Percentiles rank a stretch among this genome's conserved stretches.
Evolutionary conservation across 2,113 vertebrate genomes (phyloP).

Genomic region (Myrmecobius fasciatus): DNA sequence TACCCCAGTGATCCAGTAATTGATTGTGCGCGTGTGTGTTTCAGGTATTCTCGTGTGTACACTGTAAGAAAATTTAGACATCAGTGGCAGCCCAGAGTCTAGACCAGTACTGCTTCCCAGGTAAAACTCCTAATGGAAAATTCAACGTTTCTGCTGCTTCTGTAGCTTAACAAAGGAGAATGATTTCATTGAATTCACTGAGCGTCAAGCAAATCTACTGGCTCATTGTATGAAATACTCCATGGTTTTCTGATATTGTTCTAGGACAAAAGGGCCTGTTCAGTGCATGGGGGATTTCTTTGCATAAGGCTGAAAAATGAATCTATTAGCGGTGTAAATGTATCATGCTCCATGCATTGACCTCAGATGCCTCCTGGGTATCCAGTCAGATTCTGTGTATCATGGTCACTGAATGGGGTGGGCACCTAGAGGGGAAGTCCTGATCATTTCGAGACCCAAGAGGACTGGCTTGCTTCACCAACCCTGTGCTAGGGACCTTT

Average conservation of each 20-base stretch:
- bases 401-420: background rate
- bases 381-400: background rate
- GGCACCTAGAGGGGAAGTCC: background rate
- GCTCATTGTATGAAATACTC: slow-evolving; percentile 74
- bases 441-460: background rate
- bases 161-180: slow-evolving; percentile 91
- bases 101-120: slow-evolving; percentile 91
- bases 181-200: slow-evolving; percentile 83
- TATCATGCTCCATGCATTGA: background rate
- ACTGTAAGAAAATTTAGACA: slow-evolving; percentile 92
- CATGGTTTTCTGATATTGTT: slow-evolving; percentile 74
- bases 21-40: slow-evolving; percentile 91
- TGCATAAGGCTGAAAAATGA: background rate
- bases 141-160: slow-evolving; percentile 89
- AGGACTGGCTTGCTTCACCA: background rate
- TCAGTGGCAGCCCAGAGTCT: slow-evolving; percentile 92
- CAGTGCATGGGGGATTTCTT: slow-evolving; percentile 39
- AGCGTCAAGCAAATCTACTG: slow-evolving; percentile 82
- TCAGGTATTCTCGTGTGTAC: slow-evolving; percentile 91
- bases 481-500: background rate
- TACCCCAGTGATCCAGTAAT: slow-evolving; percentile 86
- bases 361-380: background rate
- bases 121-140: slow-evolving; percentile 90
- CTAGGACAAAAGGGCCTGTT: slow-evolving; percentile 34
- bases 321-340: slow-evolving; percentile 5